phyloP scores from a whole-genome alignment of 2,797 vertebrate genomes.

The Pagetopsis macropterus region DNA sequence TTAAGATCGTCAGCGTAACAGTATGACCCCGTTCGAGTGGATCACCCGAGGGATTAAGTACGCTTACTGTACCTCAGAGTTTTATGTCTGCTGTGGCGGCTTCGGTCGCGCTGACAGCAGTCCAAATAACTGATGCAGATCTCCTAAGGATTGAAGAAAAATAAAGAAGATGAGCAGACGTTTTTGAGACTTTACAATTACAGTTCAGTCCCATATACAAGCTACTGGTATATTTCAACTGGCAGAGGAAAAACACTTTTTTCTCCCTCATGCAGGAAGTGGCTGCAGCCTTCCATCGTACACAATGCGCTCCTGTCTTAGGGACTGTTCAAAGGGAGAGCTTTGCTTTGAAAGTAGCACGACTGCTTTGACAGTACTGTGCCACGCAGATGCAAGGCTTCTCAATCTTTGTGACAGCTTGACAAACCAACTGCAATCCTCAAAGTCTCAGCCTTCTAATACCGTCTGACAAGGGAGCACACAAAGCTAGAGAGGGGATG shows the following conservation, averaged over 20 bases:
- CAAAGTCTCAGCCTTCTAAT: slow-evolving; percentile 66
- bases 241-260: slow-evolving; percentile 1
- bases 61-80: slow-evolving; percentile 88
- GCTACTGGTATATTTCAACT: slow-evolving; percentile 11
- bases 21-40: slow-evolving; percentile 32
- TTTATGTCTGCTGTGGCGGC: slow-evolving; percentile 95
- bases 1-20: slow-evolving; percentile 47
- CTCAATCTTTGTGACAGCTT: slow-evolving; percentile 81
- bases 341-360: slow-evolving; percentile 43
- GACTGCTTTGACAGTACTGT: slow-evolving; percentile 66
- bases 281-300: slow-evolving; percentile 11
- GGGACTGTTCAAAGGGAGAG: slow-evolving; percentile 41
- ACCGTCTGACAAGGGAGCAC: slow-evolving; percentile 67
- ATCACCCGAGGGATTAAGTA: slow-evolving; percentile 47
- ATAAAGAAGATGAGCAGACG: slow-evolving; percentile 10
- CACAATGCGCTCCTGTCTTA: slow-evolving; percentile 36
- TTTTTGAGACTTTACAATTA: not conserved
- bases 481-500: slow-evolving; percentile 52
- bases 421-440: slow-evolving; percentile 73
- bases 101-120: slow-evolving; percentile 94
- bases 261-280: slow-evolving; percentile 15
- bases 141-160: slow-evolving; percentile 83
- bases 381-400: slow-evolving; percentile 70
- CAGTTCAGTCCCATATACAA: not conserved
- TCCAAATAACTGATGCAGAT: slow-evolving; percentile 99